Percentiles rank a stretch among this genome's conserved stretches.
These are phyloP conservation scores for Glaucopsyche alexis DNA, from an alignment of 2,888 invertebrate species.

Conservation along the genomic window DNA sequence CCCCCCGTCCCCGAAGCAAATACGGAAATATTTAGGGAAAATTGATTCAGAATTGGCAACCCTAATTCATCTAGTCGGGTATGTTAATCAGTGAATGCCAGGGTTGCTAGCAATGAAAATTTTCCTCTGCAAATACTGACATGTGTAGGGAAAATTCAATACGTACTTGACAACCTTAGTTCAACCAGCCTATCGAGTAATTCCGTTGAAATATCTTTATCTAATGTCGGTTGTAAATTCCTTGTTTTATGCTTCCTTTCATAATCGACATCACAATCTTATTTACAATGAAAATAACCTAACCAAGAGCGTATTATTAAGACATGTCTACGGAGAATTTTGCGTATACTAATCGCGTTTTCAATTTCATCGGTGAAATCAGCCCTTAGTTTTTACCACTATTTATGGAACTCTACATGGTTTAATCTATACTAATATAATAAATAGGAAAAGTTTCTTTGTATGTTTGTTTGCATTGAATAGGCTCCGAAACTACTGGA, in stretches of 20 bases:
- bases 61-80: too few species aligned
- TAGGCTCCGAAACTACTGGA: too few species aligned
- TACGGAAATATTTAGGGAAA: background rate
- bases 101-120: background rate
- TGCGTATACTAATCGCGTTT: too few species aligned
- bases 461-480: too few species aligned
- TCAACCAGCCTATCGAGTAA: background rate
- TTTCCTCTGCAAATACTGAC: background rate
- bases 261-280: background rate
- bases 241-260: background rate
- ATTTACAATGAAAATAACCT: background rate
- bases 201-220: background rate
- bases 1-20: background rate
- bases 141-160: background rate
- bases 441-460: too few species aligned
- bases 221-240: background rate
- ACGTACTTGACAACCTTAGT: background rate
- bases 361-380: too few species aligned
- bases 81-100: conserved; percentile 2
- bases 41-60: too few species aligned
- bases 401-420: too few species aligned
- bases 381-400: too few species aligned
- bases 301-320: background rate
- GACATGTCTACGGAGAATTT: too few species aligned
- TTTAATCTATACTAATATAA: too few species aligned